Evolutionary conservation across 2,797 vertebrate genomes (phyloP).

Genomic region (Lagorchestes hirsutus): DNA sequence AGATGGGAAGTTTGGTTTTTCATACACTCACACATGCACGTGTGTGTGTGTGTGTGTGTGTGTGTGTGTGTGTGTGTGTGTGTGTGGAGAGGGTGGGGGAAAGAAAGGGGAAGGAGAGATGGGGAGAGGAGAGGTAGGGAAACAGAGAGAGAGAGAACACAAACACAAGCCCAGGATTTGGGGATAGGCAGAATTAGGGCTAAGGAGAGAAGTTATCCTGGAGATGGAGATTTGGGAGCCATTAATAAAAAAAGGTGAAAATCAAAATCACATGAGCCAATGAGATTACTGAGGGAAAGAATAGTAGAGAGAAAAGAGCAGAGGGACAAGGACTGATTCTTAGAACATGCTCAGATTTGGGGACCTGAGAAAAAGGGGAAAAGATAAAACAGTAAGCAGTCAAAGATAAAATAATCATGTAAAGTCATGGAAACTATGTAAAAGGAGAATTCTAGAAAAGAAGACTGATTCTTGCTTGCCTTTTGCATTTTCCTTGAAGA

Average conservation of each 20-base stretch:
- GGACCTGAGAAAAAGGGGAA: not conserved
- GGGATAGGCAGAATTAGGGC: not conserved
- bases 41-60: no score
- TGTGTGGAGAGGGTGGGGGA: accelerated
- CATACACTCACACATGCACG: no score
- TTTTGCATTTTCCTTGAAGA: no score
- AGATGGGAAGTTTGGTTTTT: not conserved
- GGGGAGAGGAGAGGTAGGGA: no score
- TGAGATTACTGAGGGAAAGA: not conserved
- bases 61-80: no score
- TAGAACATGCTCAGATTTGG: not conserved
- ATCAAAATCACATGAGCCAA: not conserved
- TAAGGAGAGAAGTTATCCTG: not conserved
- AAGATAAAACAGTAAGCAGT: not conserved
- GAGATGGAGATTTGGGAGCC: not conserved
- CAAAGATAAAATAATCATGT: not conserved
- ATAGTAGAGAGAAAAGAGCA: not conserved
- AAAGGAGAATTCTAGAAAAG: not conserved
- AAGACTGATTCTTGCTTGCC: no score
- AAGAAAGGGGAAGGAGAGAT: no score
- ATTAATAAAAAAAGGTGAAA: not conserved
- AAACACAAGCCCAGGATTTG: not conserved
- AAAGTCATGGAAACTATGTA: not conserved
- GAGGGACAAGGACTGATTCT: not conserved
- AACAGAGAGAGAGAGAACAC: not conserved